Conservation (phyloP, 1,140 invertebrate genomes). For the Manduca sexta region DNA sequence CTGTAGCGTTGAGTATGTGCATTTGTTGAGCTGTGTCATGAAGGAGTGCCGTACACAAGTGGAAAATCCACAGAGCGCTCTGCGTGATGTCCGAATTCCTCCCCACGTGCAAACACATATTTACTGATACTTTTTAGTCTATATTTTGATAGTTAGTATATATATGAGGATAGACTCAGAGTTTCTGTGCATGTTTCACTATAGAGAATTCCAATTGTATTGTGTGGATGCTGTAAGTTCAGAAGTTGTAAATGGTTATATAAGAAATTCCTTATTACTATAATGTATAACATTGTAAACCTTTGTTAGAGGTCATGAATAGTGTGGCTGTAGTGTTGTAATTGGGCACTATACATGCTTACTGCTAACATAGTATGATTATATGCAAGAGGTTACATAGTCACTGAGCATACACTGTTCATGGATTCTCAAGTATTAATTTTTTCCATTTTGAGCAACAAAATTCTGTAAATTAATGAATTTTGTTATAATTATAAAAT, state of each 20-base stretch:
- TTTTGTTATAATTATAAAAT: constrained; percentile 23
- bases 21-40: constrained; percentile 57
- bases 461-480: constrained; percentile 17
- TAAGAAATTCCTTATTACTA: constrained; percentile 3
- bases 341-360: constrained; percentile 12
- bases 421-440: constrained; percentile 14
- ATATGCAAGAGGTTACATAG: neutral
- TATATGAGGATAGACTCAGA: constrained; percentile 39
- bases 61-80: constrained; percentile 48
- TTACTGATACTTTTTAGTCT: constrained; percentile 22
- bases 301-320: constrained; percentile 17
- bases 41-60: constrained; percentile 45
- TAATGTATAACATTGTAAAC: constrained; percentile 2
- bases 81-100: constrained; percentile 17
- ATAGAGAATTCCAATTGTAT: constrained; percentile 56
- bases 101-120: constrained; percentile 12
- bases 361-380: neutral
- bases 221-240: constrained; percentile 52
- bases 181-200: constrained; percentile 58
- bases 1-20: constrained; percentile 59
- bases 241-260: constrained; percentile 36
- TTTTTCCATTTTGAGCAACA: constrained; percentile 11
- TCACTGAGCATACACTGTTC: constrained; percentile 10
- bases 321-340: constrained; percentile 6
- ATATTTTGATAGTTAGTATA: constrained; percentile 43